A percentile compares a stretch with the other conserved stretches of the same genome.
These are phyloP conservation scores for Glaucidium brasilianum DNA, from an alignment of 2,113 vertebrate genomes.

Conservation along the genomic window DNA sequence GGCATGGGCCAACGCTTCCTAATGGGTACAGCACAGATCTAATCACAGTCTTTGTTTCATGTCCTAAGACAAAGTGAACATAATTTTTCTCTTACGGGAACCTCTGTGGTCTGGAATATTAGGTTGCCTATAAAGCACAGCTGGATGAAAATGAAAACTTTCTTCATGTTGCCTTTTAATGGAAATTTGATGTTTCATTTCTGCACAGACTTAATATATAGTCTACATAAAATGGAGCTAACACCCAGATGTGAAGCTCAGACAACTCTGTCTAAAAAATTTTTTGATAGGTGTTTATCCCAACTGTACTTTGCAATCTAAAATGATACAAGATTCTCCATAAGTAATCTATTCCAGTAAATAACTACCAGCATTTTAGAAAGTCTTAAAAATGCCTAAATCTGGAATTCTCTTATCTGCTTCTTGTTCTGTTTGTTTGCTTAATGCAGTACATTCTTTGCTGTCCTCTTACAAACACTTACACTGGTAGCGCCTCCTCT, in stretches of 20 bases:
- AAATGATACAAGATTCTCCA: background rate
- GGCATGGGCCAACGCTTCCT: background rate
- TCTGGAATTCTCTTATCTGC: background rate
- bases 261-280: background rate
- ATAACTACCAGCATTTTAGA: background rate
- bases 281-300: background rate
- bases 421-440: background rate
- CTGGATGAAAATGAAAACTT: background rate
- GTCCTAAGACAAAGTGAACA: background rate
- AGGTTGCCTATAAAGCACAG: background rate
- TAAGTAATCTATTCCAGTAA: background rate
- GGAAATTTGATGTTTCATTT: background rate
- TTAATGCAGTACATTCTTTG: background rate
- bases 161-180: background rate
- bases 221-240: background rate
- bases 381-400: background rate
- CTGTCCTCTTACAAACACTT: background rate
- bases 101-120: background rate
- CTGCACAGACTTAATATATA: accelerated
- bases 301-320: background rate
- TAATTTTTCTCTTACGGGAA: background rate
- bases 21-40: background rate
- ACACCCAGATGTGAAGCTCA: background rate
- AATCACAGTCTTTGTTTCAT: background rate
- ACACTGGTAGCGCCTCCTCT: background rate